Percentiles rank a stretch among this genome's conserved stretches.
These are phyloP conservation scores for Spodoptera littoralis DNA, from an alignment of 2,888 invertebrate genomes.

Conservation along the genomic window DNA sequence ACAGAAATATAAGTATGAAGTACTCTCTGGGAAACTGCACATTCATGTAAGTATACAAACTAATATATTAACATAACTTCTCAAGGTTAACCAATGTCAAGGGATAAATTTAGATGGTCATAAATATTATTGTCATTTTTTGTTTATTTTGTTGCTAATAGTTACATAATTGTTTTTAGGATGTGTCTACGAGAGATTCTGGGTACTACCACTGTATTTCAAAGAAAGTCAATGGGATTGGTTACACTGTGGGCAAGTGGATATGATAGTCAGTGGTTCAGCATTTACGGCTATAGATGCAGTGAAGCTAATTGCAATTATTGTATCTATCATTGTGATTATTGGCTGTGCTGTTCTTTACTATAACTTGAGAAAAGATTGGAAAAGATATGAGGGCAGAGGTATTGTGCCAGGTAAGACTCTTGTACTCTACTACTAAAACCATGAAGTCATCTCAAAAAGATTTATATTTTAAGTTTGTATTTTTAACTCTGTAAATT, in stretches of 20 bases:
- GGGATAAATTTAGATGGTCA: conserved; percentile 15
- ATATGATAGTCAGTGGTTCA: conserved; percentile 89
- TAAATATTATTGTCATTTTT: conserved; percentile 4
- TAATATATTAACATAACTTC: not conserved
- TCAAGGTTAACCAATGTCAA: conserved; percentile 53
- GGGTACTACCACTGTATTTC: conserved; percentile 91
- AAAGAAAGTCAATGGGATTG: conserved; percentile 85
- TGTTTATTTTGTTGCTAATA: conserved; percentile 6
- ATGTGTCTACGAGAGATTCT: conserved; percentile 89
- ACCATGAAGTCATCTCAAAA: too few relatives aligned
- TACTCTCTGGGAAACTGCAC: conserved; percentile 90
- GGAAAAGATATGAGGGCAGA: conserved; percentile 81
- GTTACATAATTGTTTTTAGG: conserved; percentile 75
- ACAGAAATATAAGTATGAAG: conserved; percentile 91
- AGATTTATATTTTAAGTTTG: not conserved
- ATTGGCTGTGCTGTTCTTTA: conserved; percentile 81
- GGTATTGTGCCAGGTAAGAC: conserved; percentile 75
- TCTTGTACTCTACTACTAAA: too few relatives aligned
- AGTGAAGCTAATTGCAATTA: conserved; percentile 82
- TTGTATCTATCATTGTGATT: conserved; percentile 82
- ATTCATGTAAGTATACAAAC: conserved; percentile 88
- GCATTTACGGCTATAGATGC: conserved; percentile 79
- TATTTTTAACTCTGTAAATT: not conserved
- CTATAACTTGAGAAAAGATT: conserved; percentile 79
- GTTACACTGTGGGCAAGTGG: conserved; percentile 87